Evolutionary conservation across 2,888 invertebrate species (phyloP).

Genomic region (Lasius fuliginosus): DNA sequence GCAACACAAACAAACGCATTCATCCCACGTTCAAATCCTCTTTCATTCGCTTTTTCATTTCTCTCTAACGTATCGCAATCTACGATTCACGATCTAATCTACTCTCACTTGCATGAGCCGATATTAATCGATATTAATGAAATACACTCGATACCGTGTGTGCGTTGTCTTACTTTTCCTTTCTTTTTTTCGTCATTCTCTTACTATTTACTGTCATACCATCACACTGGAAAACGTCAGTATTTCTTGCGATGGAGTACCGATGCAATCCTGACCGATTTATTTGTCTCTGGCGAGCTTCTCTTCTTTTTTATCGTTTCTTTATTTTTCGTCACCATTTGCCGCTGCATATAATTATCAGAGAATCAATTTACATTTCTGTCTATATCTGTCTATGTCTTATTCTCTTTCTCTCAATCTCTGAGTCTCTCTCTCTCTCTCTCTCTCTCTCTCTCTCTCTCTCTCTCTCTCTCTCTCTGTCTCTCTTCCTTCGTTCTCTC

Average conservation of each 20-base stretch:
- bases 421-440: slow-evolving; percentile 31
- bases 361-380: slow-evolving; percentile 58
- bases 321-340: slow-evolving; percentile 60
- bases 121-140: slow-evolving; percentile 48
- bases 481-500: neutral
- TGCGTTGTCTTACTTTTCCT: slow-evolving; percentile 13
- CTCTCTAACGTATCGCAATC: slow-evolving; percentile 36
- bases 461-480: neutral
- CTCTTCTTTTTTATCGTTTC: slow-evolving; percentile 59
- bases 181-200: slow-evolving; percentile 24
- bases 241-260: slow-evolving; percentile 59
- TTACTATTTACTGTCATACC: slow-evolving; percentile 11
- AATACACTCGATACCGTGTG: slow-evolving; percentile 23
- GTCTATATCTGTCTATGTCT: slow-evolving; percentile 36
- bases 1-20: neutral
- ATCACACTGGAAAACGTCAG: slow-evolving; percentile 21
- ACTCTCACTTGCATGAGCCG: slow-evolving; percentile 65
- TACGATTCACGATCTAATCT: slow-evolving; percentile 58
- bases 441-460: slow-evolving; percentile 22
- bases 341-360: slow-evolving; percentile 72
- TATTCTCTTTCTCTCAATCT: slow-evolving; percentile 34
- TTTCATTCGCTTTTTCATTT: slow-evolving; percentile 61
- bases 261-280: slow-evolving; percentile 64
- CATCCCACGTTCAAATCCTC: slow-evolving; percentile 35
- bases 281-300: slow-evolving; percentile 67